Base-by-base conservation (phyloP, 2,797 vertebrate species). In the Rousettus madagascariensis region DNA sequence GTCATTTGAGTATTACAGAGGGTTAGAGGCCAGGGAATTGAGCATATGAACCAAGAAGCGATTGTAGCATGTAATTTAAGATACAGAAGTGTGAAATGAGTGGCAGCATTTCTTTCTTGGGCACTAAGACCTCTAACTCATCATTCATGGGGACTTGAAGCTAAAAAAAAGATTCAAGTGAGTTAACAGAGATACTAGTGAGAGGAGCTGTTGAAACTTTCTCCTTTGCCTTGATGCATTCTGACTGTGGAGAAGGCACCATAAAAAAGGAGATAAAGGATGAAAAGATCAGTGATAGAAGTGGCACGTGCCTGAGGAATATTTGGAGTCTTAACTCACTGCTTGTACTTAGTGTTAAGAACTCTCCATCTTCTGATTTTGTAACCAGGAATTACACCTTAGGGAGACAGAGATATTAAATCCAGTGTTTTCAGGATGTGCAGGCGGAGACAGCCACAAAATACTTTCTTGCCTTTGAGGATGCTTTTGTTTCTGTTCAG, bases 321-420 rank as follows among this genome's bases (percentile, higher is more conserved):
- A 53, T 68, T 46, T 79, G 22, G 72, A 82, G 36, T 69, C 51
- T 89, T 69, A 89, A 36, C 28, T 89, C 28, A 84, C 6, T 80
- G 59, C 24, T 46, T 72, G 3, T 59, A 83, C 17, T 84, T 33
- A 43, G 3, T 46, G 33, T 55, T 78, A 66, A 82, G 61, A 78
- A 65, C 85, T 19, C 11, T 80, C 5, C 36, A 19, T 94, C 26
- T 77, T 26, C 22, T 78, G 59, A 20, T 80, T 28, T 91, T 63
- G 6, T 41, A 20, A 83, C 41, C 51, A 0, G 28, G 38, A 86
- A 69, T n/a, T 53, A 6, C 3, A 61, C 9, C 24, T 72, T 20
- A 20, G 53, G 17, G 26, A 94, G 7, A 36, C 1, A 46, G 46
- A 36, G 13, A 24, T 20, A 36, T 22, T 49, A 30, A n/a, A 33